Base-by-base conservation (phyloP, 2,113 vertebrate genomes). In the Percopsis transmontana region DNA sequence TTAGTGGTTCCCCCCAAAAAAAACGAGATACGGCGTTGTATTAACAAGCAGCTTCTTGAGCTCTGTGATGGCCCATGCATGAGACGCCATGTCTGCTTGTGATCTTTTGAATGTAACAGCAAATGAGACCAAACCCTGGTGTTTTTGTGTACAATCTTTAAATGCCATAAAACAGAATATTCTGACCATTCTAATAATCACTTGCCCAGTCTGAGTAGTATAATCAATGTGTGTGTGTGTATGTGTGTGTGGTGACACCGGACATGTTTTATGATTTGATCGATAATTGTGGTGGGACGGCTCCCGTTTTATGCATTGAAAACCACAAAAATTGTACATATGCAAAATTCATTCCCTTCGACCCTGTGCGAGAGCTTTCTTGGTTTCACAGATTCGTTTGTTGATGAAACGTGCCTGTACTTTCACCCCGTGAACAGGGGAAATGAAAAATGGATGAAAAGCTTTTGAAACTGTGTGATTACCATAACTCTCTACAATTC, bases 401-500 rank as follows among this genome's bases (percentile, higher is more conserved):
- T 86, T 82, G 85, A 78, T 85, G 73, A 78, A 80, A 74, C 63
- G 59, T 74, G 71, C 58, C 71, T 76, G 55, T 85, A 78, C 71
- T 59, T 38, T 81, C 71, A 77, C 72, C 72, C 60, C 0, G 14
- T 68, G 68, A 80, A 84, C 57, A 83, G 72, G 52, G 62, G 42
- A 65, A 66, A 83, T 77, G 68, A 87, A 82, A 86, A 81, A 84
- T 81, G 60, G 70, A 86, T 85, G 80, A 80, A 83, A 85, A 76
- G 72, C 77, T 79, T 88, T 81, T 83, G 70, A 87, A 85, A 83
- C 50, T 65, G 54, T 60, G 57, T 40, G 61, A 68, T 58, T 87
- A 80, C 62, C 63, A 74, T 82, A 81, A 72, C 51, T 69, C 51
- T 69, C 66, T 72, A 82, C 65, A 39, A 58, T 60, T 39, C 38